These are phyloP conservation scores for Zygothrica quintamaculata DNA, from an alignment of 2,888 invertebrate species.

Conservation along the genomic window DNA sequence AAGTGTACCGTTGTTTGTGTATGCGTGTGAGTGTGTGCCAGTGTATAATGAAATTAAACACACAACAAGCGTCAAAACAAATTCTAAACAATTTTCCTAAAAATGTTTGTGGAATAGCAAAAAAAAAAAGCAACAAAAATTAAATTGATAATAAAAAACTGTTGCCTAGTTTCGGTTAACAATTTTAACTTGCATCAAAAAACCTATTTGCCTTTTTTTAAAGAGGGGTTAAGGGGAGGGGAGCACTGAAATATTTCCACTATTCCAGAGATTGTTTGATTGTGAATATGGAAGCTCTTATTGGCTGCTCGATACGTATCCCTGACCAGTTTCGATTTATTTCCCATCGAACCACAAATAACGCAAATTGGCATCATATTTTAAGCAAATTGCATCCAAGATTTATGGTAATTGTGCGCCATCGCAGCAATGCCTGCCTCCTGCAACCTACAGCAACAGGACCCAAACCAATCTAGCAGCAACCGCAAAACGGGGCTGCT, in stretches of 20 bases:
- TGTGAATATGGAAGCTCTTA: neutral
- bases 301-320: constrained; percentile 17
- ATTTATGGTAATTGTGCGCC: constrained; percentile 81
- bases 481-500: constrained; percentile 54
- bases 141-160: no score
- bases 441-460: constrained; percentile 27
- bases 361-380: constrained; percentile 81
- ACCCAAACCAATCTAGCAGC: constrained; percentile 18
- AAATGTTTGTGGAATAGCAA: constrained; percentile 26
- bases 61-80: constrained; percentile 74
- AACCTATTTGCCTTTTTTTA: no score
- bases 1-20: constrained; percentile 32
- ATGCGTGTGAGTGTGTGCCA: constrained; percentile 21
- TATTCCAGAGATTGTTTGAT: neutral
- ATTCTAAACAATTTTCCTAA: constrained; percentile 66
- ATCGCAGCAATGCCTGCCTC: constrained; percentile 56
- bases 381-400: constrained; percentile 80
- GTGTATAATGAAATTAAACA: constrained; percentile 69
- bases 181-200: constrained; percentile 6
- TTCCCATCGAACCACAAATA: constrained; percentile 80
- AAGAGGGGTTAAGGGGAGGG: no score
- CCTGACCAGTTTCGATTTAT: constrained; percentile 75
- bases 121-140: constrained; percentile 14
- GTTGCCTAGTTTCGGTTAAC: constrained; percentile 16
- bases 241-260: no score